Conservation (phyloP, 2,113 vertebrate species). For the Parus major region DNA sequence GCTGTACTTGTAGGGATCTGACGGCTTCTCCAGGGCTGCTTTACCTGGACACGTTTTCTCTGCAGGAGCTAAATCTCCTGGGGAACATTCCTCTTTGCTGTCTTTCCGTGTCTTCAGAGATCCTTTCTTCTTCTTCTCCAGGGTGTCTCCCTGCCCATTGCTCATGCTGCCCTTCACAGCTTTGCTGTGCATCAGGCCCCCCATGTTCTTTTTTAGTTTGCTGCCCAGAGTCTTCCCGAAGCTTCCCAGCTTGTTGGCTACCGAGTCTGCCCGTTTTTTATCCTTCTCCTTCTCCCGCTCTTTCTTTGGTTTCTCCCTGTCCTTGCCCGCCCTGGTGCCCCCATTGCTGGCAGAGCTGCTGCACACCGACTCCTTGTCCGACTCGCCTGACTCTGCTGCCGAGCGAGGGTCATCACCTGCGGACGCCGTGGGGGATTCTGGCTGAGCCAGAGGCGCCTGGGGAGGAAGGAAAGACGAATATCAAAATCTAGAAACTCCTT, state of each 20-base stretch:
- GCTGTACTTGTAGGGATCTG: slow-evolving; percentile 84
- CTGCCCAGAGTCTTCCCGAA: slow-evolving; percentile 95
- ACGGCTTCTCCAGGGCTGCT: slow-evolving; percentile 51
- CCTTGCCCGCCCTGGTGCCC: slow-evolving; percentile 56
- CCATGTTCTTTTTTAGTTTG: slow-evolving; percentile 95
- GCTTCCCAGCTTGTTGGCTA: slow-evolving; percentile 95
- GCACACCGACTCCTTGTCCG: slow-evolving; percentile 95
- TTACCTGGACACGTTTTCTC: slow-evolving; percentile 65
- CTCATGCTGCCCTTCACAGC: slow-evolving; percentile 50
- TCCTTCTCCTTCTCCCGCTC: slow-evolving; percentile 81
- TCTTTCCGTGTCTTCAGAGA: slow-evolving; percentile 84
- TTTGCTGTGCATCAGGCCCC: slow-evolving; percentile 91
- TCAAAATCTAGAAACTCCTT: neutral
- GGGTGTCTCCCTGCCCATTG: slow-evolving; percentile 74
- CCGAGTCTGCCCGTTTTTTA: slow-evolving; percentile 91
- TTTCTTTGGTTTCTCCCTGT: slow-evolving; percentile 76
- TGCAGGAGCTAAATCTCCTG: neutral
- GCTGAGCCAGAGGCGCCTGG: slow-evolving; percentile 92
- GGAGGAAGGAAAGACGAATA: neutral
- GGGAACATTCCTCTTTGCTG: slow-evolving; percentile 83
- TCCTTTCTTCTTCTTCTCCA: slow-evolving; percentile 90
- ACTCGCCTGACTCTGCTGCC: slow-evolving; percentile 89
- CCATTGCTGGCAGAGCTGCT: slow-evolving; percentile 90
- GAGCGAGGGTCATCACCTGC: slow-evolving; percentile 89
- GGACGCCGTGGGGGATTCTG: slow-evolving; percentile 91